Percentiles rank a stretch among this genome's conserved stretches.
Evolutionary conservation across 2,888 invertebrate genomes (phyloP).

Genomic region (Drosophila leonis): DNA sequence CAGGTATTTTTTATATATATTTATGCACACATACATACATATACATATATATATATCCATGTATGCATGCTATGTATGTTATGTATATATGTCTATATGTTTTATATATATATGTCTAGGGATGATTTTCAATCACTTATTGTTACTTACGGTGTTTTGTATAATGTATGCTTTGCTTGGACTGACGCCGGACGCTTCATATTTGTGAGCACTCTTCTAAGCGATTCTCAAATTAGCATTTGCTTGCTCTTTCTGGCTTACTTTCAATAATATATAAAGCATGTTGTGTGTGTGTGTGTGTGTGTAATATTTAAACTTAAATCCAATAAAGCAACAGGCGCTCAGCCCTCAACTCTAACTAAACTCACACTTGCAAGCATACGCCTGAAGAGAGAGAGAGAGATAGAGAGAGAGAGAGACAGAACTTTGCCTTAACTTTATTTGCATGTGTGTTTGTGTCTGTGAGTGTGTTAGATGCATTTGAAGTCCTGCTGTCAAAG

Average conservation of each 20-base stretch:
- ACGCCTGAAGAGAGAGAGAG: background rate
- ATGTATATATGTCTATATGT: constrained; percentile 44
- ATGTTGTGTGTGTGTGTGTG: constrained; percentile 24
- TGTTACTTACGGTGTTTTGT: constrained; percentile 84
- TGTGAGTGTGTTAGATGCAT: constrained; percentile 3
- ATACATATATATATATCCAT: constrained; percentile 36
- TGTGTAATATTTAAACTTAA: constrained; percentile 26
- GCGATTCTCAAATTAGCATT: constrained; percentile 13
- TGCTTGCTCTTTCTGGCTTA: constrained; percentile 4
- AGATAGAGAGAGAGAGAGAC: background rate
- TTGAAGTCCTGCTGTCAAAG: constrained; percentile 14
- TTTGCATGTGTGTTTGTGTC: background rate
- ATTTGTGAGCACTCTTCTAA: constrained; percentile 9
- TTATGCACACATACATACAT: constrained; percentile 33
- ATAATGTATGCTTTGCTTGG: constrained; percentile 70
- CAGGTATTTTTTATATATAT: constrained; percentile 38
- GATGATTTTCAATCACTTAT: constrained; percentile 84
- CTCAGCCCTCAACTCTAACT: constrained; percentile 38
- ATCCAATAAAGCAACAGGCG: background rate
- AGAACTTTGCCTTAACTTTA: background rate
- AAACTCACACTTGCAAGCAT: constrained; percentile 39
- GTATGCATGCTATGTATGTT: constrained; percentile 35
- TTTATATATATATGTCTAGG: constrained; percentile 63
- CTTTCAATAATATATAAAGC: constrained; percentile 63
- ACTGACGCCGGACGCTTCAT: constrained; percentile 40